A percentile compares a stretch with the other conserved stretches of the same genome.
Conservation (phyloP, 2,113 vertebrate species). For the Crotalus viridis region DNA sequence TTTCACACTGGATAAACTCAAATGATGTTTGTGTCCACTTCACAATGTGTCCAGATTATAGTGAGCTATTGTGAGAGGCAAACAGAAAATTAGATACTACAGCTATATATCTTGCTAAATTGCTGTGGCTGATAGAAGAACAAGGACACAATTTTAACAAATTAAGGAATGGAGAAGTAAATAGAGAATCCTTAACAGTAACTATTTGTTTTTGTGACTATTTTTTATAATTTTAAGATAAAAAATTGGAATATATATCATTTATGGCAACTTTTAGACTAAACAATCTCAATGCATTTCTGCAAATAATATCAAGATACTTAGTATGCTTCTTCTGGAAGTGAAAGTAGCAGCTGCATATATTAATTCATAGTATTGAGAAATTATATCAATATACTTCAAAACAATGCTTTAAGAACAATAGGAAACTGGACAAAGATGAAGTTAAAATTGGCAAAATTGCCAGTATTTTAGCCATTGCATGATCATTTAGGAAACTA, state of each 20-base stretch:
- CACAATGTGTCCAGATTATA: constrained; percentile 41
- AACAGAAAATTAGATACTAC: constrained; percentile 28
- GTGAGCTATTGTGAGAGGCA: constrained; percentile 48
- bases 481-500: not conserved
- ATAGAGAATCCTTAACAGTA: not conserved
- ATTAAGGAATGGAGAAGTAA: not conserved
- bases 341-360: not conserved
- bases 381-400: not conserved
- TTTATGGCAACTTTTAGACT: not conserved
- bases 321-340: not conserved
- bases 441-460: not conserved
- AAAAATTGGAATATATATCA: not conserved
- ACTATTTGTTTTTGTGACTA: not conserved
- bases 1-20: constrained; percentile 41
- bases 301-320: not conserved
- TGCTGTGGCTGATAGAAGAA: constrained; percentile 1
- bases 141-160: not conserved
- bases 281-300: not conserved
- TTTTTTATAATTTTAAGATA: not conserved
- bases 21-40: constrained; percentile 53
- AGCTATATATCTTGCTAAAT: constrained; percentile 24
- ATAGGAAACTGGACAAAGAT: not conserved
- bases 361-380: not conserved
- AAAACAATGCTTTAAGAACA: not conserved
- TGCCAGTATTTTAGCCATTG: not conserved